Evolutionary conservation across 30 jellyfish, hydroid and myxozoan genomes (phyloP).

Genomic region (Phacellophora camtschatica): DNA sequence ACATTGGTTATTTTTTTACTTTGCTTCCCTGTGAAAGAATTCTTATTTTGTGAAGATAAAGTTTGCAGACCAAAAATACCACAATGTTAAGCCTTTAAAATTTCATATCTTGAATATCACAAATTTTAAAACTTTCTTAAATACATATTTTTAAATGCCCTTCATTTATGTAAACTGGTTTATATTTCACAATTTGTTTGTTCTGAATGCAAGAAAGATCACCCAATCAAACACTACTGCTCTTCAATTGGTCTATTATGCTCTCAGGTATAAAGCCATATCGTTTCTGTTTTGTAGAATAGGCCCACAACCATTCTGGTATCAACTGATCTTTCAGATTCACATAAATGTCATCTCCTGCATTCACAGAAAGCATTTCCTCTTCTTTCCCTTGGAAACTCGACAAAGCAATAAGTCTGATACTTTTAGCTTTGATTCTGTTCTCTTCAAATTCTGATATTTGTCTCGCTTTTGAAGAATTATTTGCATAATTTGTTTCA

Average conservation of each 20-base stretch:
- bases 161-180: no score
- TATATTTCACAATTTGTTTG: no score
- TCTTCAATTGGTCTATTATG: conserved; percentile 29
- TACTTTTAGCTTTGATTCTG: neutral
- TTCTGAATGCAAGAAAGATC: no score
- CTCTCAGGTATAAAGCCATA: conserved; percentile 77
- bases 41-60: no score
- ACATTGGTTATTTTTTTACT: no score
- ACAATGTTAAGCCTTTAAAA: no score
- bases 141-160: no score
- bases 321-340: conserved; percentile 33
- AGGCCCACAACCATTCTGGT: conserved; percentile 83
- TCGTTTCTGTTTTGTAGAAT: conserved; percentile 49
- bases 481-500: no score
- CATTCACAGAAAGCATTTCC: conserved; percentile 54
- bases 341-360: conserved; percentile 72
- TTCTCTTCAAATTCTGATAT: neutral
- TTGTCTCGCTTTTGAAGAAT: neutral
- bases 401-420: conserved; percentile 58
- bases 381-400: conserved; percentile 40
- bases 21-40: no score
- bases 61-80: no score
- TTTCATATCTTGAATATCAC: no score
- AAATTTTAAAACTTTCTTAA: no score
- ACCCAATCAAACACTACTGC: conserved; percentile 15